These are phyloP conservation scores for Oreochromis spilurus DNA, from an alignment of 2,113 vertebrate species.

Conservation along the genomic window DNA sequence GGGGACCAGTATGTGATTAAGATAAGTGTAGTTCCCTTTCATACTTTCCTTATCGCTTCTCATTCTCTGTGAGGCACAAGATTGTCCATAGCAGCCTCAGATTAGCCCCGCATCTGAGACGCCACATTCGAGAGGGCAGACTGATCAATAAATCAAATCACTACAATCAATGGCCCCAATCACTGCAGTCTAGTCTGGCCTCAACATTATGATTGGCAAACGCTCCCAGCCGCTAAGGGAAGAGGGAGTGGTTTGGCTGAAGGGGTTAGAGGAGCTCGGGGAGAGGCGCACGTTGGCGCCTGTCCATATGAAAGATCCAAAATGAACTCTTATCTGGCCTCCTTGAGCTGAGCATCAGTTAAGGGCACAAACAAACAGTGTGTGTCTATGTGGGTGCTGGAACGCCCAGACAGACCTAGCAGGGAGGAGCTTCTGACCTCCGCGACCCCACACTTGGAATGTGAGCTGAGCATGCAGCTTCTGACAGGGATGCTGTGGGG, in stretches of 20 bases:
- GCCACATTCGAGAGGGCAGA: constrained; percentile 85
- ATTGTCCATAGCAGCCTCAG: constrained; percentile 86
- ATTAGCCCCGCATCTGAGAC: constrained; percentile 91
- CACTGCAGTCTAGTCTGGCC: constrained; percentile 87
- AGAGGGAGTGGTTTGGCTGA: not conserved
- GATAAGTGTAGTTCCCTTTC: constrained; percentile 92
- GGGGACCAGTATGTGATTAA: constrained; percentile 79
- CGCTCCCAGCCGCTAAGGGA: constrained; percentile 34
- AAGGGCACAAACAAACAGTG: not conserved
- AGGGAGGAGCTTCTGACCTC: constrained; percentile 49
- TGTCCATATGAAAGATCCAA: constrained; percentile 71
- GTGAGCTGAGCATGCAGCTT: constrained; percentile 21
- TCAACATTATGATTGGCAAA: constrained; percentile 91
- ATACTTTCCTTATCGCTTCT: constrained; percentile 87
- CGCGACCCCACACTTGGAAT: constrained; percentile 24
- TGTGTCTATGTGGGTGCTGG: not conserved
- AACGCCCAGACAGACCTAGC: constrained; percentile 14
- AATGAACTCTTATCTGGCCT: constrained; percentile 57
- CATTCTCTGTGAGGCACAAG: constrained; percentile 82
- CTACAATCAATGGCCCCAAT: constrained; percentile 93
- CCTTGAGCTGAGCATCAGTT: constrained; percentile 64
- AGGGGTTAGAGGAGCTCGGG: not conserved
- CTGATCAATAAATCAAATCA: constrained; percentile 99
- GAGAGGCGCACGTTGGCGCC: constrained; percentile 40
- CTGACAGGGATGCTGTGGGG: constrained; percentile 22